Evolutionary conservation across 2,888 invertebrate species (phyloP), one percentile per base, ranked within the genome.

Genomic region (Diaperis boleti): DNA sequence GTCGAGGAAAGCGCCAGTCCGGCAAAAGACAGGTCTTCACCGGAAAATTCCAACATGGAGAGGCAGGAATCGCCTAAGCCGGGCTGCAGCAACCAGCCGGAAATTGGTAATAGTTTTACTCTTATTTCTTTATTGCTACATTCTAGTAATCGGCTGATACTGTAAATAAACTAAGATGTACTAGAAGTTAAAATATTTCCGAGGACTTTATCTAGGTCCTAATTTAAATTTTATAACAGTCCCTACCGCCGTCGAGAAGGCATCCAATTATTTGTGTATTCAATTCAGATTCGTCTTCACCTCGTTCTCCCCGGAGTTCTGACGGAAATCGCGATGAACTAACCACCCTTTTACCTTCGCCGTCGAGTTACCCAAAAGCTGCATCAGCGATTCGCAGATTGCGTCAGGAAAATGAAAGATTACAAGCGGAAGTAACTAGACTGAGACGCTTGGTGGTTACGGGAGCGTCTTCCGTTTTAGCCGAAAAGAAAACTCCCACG

Each of bases 331-430:
- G 70, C 42, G 76, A 75, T 59, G 77, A 77, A 62, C 71, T 78
- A 37, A 75, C 77, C 2, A 76, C 75, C 1, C 64, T 78, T 45
- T 47, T 78, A 26, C 78, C 79, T 10, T 79, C 78, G 1, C 78
- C 78, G 1, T 74, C 77, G 1, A 74, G 73, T 44, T 75, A 75
- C 26, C 74, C 77, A 35, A 85, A 71, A 80, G 84, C 73, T 74
- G 81, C 75, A 29, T 83, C 84, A 2, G 85, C 85, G 59, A 84
- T 88, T 5, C 84, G 89, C 49, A 82, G 89, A 60, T 83, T 92
- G 62, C 85, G 90, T 57, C 82, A 88, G 69, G 92, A 93, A 77
- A 94, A 94, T 79, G 94, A 93, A 78, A 86, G 91, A 61, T 84
- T 93, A 64, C 84, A 89, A 80, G 88, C 89, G 62, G 90, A 90